A percentile compares a stretch with the other conserved stretches of the same genome.
Conservation (phyloP, 2,113 vertebrate genomes). For the Chlamydotis undulata region DNA sequence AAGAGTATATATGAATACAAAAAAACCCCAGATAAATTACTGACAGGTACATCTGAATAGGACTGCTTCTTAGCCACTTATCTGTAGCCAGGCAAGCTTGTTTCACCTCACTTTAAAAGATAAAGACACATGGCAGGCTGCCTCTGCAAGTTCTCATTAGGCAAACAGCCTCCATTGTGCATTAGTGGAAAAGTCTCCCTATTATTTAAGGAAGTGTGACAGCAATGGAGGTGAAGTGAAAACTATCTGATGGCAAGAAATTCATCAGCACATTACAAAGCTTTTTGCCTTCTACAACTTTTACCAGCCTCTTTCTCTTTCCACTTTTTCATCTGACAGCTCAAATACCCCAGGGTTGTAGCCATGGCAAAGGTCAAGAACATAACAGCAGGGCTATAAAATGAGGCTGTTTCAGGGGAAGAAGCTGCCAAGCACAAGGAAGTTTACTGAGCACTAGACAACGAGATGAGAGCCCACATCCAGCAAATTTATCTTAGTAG, state of each 20-base stretch:
- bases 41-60: conserved; percentile 74
- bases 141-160: conserved; percentile 68
- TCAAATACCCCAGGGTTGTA: conserved; percentile 33
- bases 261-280: conserved; percentile 39
- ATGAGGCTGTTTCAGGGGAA: neutral
- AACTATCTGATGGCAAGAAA: conserved; percentile 59
- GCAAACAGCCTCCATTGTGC: conserved; percentile 50
- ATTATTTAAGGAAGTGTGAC: conserved; percentile 72
- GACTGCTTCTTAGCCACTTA: conserved; percentile 70
- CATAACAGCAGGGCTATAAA: conserved; percentile 12
- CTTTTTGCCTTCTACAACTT: conserved; percentile 37
- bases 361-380: conserved; percentile 53
- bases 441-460: neutral
- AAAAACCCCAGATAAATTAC: conserved; percentile 83
- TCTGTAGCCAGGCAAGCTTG: conserved; percentile 69
- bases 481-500: neutral
- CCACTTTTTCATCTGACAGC: conserved; percentile 39
- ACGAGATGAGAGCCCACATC: neutral
- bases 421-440: conserved; percentile 14
- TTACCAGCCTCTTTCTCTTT: neutral
- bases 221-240: conserved; percentile 57
- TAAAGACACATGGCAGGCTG: conserved; percentile 66
- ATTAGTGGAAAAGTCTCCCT: conserved; percentile 30
- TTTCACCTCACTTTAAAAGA: conserved; percentile 74
- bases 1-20: conserved; percentile 80